Conservation (phyloP, 2,113 vertebrate genomes). For the Gadus macrocephalus region DNA sequence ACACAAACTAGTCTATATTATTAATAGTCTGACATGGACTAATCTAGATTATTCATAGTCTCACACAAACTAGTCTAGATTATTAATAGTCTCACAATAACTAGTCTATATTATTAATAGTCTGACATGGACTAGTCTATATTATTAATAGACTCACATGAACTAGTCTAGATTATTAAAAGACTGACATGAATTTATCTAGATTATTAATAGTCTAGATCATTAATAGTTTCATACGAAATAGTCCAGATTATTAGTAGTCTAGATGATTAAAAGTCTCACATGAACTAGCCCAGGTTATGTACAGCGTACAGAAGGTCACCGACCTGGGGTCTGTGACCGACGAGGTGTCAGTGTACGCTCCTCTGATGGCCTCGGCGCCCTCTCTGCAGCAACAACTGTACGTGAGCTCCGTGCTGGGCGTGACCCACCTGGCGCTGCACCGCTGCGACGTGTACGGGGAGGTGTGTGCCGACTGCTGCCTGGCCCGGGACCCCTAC, state of each 20-base stretch:
- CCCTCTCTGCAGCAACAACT: slow-evolving; percentile 87
- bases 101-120: no score
- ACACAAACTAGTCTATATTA: no score
- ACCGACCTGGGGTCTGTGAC: not conserved
- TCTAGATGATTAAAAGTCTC: slow-evolving; percentile 29
- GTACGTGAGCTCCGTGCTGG: slow-evolving; percentile 87
- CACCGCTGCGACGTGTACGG: slow-evolving; percentile 95
- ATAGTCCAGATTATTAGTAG: no score
- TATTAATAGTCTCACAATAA: no score
- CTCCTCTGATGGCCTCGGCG: not conserved
- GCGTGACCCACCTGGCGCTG: slow-evolving; percentile 92
- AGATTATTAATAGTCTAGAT: no score
- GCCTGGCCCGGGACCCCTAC: slow-evolving; percentile 93
- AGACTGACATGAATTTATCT: not conserved
- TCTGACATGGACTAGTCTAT: no score
- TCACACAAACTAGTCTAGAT: no score
- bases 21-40: no score
- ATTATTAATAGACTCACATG: slow-evolving; percentile 29
- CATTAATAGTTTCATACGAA: slow-evolving; percentile 29
- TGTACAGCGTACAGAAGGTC: no score
- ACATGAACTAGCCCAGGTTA: no score
- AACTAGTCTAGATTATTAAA: slow-evolving; percentile 29
- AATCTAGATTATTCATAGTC: no score
- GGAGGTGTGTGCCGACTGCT: slow-evolving; percentile 94
- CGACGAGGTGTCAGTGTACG: not conserved